Conservation (phyloP, 2,113 vertebrate genomes). For the Grantiella picta region DNA sequence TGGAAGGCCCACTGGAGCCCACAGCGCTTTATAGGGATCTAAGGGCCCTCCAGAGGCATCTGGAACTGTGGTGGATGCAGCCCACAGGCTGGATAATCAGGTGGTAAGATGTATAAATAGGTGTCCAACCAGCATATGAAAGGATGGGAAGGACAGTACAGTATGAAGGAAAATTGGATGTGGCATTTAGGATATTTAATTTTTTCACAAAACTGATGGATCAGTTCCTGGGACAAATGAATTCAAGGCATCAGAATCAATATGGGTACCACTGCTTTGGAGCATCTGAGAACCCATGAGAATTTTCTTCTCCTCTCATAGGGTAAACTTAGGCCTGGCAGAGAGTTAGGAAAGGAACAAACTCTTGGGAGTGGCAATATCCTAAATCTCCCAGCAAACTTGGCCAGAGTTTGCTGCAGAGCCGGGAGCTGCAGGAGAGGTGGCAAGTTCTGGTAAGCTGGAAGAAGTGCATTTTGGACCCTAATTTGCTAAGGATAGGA, state of each 20-base stretch:
- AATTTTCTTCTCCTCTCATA: background rate
- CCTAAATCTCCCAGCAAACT: background rate
- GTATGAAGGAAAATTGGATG: background rate
- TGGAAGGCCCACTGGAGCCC: background rate
- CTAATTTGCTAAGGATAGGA: background rate
- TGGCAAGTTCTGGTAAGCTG: background rate
- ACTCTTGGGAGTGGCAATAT: background rate
- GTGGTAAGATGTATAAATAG: background rate
- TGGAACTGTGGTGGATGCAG: background rate
- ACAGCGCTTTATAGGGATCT: background rate
- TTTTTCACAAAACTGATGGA: background rate
- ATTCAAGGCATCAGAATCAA: background rate
- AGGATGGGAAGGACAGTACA: background rate
- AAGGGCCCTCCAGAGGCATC: background rate
- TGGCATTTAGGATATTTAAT: accelerated
- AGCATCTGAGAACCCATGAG: background rate
- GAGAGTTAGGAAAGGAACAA: background rate
- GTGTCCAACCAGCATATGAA: background rate
- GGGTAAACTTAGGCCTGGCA: background rate
- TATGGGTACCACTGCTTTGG: background rate
- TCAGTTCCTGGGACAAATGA: background rate
- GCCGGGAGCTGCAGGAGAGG: background rate
- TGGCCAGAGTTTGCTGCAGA: background rate
- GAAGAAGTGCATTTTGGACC: background rate
- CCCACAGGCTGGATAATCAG: background rate